Percentiles rank a stretch among this genome's conserved stretches.
These are phyloP conservation scores for Hyposmocoma kahamanoa DNA, from an alignment of 1,140 invertebrate species.

Conservation along the genomic window DNA sequence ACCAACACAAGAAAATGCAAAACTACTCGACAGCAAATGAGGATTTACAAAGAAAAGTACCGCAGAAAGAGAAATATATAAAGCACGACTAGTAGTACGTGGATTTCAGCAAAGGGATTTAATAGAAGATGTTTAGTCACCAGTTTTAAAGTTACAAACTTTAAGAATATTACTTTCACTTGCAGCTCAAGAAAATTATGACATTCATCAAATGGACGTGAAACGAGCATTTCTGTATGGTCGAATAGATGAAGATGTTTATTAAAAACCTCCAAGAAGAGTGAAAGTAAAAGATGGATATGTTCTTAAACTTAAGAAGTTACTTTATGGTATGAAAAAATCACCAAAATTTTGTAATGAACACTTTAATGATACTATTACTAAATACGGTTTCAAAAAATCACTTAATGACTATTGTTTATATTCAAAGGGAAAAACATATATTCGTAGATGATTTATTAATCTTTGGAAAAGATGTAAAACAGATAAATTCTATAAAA, in stretches of 20 bases:
- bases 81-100: not conserved
- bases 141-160: not conserved
- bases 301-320: conserved; percentile 11
- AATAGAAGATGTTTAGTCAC: too few species aligned
- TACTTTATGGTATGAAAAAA: conserved; percentile 22
- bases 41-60: not conserved
- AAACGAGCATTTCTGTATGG: conserved; percentile 42
- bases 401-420: not conserved
- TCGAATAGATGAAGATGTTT: conserved; percentile 21
- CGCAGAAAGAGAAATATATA: not conserved
- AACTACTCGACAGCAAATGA: not conserved
- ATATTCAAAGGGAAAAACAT: too few species aligned
- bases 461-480: too few species aligned
- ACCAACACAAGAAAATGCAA: too few species aligned
- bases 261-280: conserved; percentile 29
- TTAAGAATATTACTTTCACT: conserved; percentile 1
- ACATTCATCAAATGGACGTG: not conserved
- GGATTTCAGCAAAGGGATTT: too few species aligned
- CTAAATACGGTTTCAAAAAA: not conserved
- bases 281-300: conserved; percentile 13
- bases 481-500: too few species aligned
- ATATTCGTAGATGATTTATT: too few species aligned
- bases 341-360: conserved; percentile 12
- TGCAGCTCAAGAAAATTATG: not conserved
- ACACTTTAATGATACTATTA: not conserved